Evolutionary conservation across 2,113 vertebrate species (phyloP).

Genomic region (Dolichotis patagonum): DNA sequence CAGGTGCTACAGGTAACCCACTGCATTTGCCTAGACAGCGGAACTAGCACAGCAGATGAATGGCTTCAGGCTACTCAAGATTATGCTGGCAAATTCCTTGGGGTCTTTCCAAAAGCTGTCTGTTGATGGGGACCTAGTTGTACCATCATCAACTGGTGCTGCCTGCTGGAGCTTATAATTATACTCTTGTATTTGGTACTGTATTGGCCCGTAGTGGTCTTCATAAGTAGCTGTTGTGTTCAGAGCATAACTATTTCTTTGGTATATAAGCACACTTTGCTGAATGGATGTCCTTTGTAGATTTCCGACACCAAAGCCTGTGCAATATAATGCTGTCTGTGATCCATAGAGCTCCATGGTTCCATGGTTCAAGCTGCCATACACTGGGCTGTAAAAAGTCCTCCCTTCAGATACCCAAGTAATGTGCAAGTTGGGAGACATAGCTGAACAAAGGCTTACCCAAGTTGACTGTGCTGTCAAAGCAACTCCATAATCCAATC

Average conservation of each 20-base stretch:
- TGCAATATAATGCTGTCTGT: constrained; percentile 92
- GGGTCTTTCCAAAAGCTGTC: constrained; percentile 99
- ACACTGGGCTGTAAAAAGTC: constrained; percentile 94
- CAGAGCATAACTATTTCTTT: constrained; percentile 94
- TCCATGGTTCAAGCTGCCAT: constrained; percentile 92
- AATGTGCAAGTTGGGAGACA: constrained; percentile 95
- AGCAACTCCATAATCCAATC: constrained; percentile 93
- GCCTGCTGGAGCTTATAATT: constrained; percentile 87
- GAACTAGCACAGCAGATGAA: constrained; percentile 98
- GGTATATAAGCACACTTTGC: constrained; percentile 95
- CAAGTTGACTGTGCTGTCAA: constrained; percentile 95
- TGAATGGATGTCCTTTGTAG: constrained; percentile 96
- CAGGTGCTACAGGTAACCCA: constrained; percentile 96
- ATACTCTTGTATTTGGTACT: constrained; percentile 90
- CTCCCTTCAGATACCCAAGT: constrained; percentile 96
- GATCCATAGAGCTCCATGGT: constrained; percentile 89
- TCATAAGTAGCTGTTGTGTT: constrained; percentile 91
- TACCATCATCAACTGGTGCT: constrained; percentile 88
- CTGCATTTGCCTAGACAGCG: constrained; percentile 97
- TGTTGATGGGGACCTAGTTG: constrained; percentile 94
- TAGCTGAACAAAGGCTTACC: constrained; percentile 90
- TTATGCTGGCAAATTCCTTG: constrained; percentile 98
- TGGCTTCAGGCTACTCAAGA: constrained; percentile 95
- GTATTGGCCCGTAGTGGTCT: constrained; percentile 91
- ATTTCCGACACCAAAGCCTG: constrained; percentile 94